Conservation (phyloP, 1,140 invertebrate genomes). For the Cyrtorhinus lividipennis region DNA sequence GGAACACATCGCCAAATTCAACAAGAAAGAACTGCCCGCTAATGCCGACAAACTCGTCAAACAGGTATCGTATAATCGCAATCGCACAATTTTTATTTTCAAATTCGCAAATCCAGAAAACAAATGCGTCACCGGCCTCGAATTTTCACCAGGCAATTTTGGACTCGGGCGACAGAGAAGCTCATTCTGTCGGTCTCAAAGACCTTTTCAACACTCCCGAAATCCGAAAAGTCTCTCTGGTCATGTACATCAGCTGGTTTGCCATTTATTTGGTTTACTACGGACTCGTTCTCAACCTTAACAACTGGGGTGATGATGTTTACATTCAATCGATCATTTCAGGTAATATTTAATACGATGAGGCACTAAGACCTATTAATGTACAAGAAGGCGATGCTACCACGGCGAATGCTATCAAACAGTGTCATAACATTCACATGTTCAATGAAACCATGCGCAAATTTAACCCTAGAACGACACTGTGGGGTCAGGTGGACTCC, state of each 20-base stretch:
- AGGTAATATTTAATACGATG: too few relatives aligned
- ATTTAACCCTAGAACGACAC: too few relatives aligned
- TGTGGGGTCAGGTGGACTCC: too few relatives aligned
- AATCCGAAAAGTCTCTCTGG: slow-evolving; percentile 46
- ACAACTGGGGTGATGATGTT: slow-evolving; percentile 50
- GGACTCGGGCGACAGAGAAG: slow-evolving; percentile 9
- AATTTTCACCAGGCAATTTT: slow-evolving; percentile 16
- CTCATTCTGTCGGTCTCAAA: slow-evolving; percentile 34
- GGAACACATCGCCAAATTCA: slow-evolving; percentile 46
- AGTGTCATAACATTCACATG: too few relatives aligned
- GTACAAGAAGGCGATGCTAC: too few relatives aligned
- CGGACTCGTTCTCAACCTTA: slow-evolving; percentile 49
- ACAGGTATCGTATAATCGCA: slow-evolving; percentile 21
- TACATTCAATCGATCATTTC: slow-evolving; percentile 41
- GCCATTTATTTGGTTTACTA: slow-evolving; percentile 57
- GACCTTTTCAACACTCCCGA: slow-evolving; percentile 44
- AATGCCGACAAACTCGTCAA: slow-evolving; percentile 47
- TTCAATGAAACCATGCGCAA: too few relatives aligned
- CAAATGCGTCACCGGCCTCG: too few relatives aligned
- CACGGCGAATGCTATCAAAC: too few relatives aligned
- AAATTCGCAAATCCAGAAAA: too few relatives aligned
- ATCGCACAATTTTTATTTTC: neutral
- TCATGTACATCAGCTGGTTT: slow-evolving; percentile 53
- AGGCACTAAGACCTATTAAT: too few relatives aligned
- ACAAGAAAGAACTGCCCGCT: slow-evolving; percentile 40